These are phyloP conservation scores for Alloplasta piceator DNA, from an alignment of 2,888 invertebrate genomes.

Conservation along the genomic window DNA sequence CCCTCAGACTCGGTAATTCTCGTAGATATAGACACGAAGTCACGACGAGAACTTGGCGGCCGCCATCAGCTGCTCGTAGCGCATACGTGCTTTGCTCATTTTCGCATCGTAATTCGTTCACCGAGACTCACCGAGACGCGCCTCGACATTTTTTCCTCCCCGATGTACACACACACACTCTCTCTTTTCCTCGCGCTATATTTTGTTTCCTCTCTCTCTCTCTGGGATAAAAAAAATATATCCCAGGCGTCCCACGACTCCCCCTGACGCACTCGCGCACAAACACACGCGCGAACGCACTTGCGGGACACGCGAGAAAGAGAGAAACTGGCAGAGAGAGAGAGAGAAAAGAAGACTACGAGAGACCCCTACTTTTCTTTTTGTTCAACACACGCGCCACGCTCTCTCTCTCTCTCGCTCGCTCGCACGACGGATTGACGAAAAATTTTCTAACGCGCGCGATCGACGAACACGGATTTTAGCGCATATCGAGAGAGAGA, in stretches of 20 bases:
- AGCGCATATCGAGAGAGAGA: neutral
- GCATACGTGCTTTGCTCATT: constrained; percentile 77
- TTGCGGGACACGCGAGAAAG: neutral
- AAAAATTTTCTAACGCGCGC: constrained; percentile 27
- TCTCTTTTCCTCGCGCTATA: constrained; percentile 2
- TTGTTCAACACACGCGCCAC: constrained; percentile 55
- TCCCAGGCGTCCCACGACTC: constrained; percentile 19
- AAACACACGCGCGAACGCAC: constrained; percentile 35
- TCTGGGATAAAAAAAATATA: neutral
- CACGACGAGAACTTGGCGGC: constrained; percentile 73
- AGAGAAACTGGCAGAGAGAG: constrained; percentile 10
- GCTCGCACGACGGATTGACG: constrained; percentile 6
- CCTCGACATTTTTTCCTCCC: constrained; percentile 70
- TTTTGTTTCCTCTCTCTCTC: constrained; percentile 24
- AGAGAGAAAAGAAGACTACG: constrained; percentile 4
- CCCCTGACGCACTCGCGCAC: constrained; percentile 31
- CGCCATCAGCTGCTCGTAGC: constrained; percentile 81
- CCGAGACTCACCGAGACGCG: constrained; percentile 72
- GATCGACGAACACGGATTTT: constrained; percentile 11
- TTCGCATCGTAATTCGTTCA: constrained; percentile 75
- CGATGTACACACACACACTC: neutral
- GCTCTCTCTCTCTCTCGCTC: constrained; percentile 3
- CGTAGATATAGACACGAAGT: constrained; percentile 41
- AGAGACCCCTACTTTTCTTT: constrained; percentile 48
- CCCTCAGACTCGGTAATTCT: constrained; percentile 55